Conservation (phyloP, 1,140 invertebrate species). For the Drosophila oshimai region DNA sequence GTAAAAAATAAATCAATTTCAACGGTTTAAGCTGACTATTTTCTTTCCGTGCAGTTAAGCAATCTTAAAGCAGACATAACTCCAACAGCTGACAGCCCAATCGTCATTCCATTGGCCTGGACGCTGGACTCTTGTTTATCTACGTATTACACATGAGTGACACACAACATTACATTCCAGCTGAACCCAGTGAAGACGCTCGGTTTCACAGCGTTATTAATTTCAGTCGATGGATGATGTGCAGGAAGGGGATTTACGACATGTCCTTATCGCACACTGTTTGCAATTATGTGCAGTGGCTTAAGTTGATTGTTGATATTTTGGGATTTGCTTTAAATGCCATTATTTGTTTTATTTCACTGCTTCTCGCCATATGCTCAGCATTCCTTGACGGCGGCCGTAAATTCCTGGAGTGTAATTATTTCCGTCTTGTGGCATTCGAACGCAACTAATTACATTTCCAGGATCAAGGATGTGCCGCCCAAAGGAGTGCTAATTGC, state of each 20-base stretch:
- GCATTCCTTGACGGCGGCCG: neutral
- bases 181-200: neutral
- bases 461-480: conserved; percentile 11
- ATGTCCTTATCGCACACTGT: neutral
- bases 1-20: no score
- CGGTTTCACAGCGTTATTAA: conserved; percentile 19
- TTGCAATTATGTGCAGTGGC: neutral
- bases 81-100: neutral
- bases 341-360: neutral
- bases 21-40: no score
- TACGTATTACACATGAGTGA: conserved; percentile 27
- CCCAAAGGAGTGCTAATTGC: conserved; percentile 17
- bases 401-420: conserved; percentile 2
- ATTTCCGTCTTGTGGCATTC: conserved; percentile 6
- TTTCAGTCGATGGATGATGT: neutral
- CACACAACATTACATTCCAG: neutral
- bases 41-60: neutral
- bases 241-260: neutral
- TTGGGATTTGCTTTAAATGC: neutral
- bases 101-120: neutral
- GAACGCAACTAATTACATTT: conserved; percentile 17
- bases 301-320: neutral
- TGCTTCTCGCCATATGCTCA: neutral
- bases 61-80: conserved; percentile 1
- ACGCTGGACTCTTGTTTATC: conserved; percentile 7